Conservation (phyloP, 2,797 vertebrate genomes). For the Varecia variegata region DNA sequence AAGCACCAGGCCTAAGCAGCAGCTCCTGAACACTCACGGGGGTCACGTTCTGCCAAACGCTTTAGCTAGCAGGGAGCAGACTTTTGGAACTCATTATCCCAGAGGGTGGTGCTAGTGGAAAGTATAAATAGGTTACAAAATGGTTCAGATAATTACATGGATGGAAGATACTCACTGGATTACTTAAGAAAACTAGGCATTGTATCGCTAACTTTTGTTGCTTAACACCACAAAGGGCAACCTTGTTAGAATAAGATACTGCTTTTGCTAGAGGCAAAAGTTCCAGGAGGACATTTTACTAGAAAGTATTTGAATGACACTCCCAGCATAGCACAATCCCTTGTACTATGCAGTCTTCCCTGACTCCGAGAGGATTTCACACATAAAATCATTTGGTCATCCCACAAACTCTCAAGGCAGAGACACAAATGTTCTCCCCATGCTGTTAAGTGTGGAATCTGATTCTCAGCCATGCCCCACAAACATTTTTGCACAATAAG, state of each 20-base stretch:
- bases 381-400: not conserved
- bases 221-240: not conserved
- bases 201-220: not conserved
- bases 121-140: not conserved
- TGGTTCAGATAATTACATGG: not conserved
- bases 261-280: not conserved
- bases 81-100: not conserved
- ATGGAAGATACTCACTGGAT: not conserved
- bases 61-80: not conserved
- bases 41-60: not conserved
- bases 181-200: not conserved
- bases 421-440: not conserved
- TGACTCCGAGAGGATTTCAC: not conserved
- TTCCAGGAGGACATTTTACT: not conserved
- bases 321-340: not conserved
- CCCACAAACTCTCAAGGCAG: not conserved
- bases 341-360: not conserved
- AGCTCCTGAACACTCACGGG: not conserved
- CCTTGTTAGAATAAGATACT: not conserved
- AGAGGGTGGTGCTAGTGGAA: not conserved
- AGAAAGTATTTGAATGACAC: not conserved
- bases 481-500: too few species aligned
- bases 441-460: not conserved
- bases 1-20: not conserved
- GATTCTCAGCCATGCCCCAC: not conserved